Evolutionary conservation across 2,888 invertebrate genomes (phyloP), one percentile per base, ranked within the genome.

Genomic region (Neria commutata): DNA sequence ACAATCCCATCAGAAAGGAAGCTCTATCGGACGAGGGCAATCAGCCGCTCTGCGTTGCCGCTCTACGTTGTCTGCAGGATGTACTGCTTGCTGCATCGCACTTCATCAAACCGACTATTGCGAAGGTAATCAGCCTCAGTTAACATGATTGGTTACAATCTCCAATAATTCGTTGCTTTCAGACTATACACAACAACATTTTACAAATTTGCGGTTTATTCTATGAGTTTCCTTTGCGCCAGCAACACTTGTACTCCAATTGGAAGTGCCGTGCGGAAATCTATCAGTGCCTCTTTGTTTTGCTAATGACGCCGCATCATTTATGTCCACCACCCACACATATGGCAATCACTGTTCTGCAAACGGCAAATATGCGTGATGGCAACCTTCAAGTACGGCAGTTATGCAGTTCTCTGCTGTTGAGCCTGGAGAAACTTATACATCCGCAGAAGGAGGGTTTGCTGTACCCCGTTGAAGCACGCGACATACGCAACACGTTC

Each of bases 381-480:
- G 17, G 40, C 2, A 67, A 64, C 56, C 21, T 48, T 1, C 51
- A 56, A 2, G 69, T 75, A 5, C 65, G 74, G 14, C 21, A 56
- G 3, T 51, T 29, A 8, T 75, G 75, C 51, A 51, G 52, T 1
- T 45, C 63, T 14, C 54, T 69, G 46, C 60, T 76, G 16, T 55
- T 34, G 16, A 64, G 59, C 29, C 50, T 76, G 4, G 77, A 77
- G 56, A 74, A 72, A 54, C 55, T 73, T 3, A 53, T 75, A 48
- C 78, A 78, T 65, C 76, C 76, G 1, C 70, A 74, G 63, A 78
- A 76, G 53, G 74, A 75, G 25, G 61, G 65, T 17, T 60, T 78
- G 8, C 56, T 72, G 26, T 78, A 73, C 49, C 69, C 73, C 4
- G 59, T 67, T 1, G 71, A 75, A 53, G 40, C 65, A 6, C 63